Percentiles rank a stretch among this genome's conserved stretches.
Conservation (phyloP, 2,888 invertebrate genomes). For the Hydroisotoma schaefferi region DNA sequence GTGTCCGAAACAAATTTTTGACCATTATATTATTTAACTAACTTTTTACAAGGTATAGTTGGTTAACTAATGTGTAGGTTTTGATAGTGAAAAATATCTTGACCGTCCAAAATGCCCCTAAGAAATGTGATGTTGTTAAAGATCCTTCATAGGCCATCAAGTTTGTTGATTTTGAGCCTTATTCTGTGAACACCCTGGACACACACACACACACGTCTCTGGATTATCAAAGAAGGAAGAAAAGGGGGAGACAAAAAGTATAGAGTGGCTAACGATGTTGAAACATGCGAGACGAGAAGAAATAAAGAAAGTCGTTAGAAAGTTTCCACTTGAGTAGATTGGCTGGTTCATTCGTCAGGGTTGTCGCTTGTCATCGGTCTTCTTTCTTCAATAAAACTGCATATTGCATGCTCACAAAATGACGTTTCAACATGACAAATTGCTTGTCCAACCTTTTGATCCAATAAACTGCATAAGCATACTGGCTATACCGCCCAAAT, state of each 20-base stretch:
- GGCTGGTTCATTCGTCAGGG: background rate
- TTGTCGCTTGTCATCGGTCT: constrained; percentile 10
- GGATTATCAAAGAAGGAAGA: constrained; percentile 15
- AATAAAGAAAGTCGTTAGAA: constrained; percentile 39
- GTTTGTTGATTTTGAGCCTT: no score
- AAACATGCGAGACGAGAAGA: constrained; percentile 30
- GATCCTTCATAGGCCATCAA: no score
- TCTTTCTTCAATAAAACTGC: background rate
- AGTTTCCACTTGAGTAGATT: constrained; percentile 40
- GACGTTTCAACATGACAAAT: background rate
- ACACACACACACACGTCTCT: no score
- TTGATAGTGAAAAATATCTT: no score
- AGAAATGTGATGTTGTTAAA: no score
- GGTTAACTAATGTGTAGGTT: no score
- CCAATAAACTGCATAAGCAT: background rate
- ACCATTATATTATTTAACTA: no score
- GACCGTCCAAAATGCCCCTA: no score
- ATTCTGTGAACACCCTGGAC: constrained; percentile 8
- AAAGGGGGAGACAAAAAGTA: constrained; percentile 18
- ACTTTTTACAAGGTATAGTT: no score
- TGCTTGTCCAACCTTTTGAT: background rate
- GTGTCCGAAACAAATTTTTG: no score
- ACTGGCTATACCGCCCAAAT: constrained; percentile 4
- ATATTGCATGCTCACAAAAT: background rate
- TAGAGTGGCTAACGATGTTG: constrained; percentile 29